Evolutionary conservation across 2,888 invertebrate species (phyloP), one percentile per base, ranked within the genome.

Genomic region (Tupiocoris notatus): DNA sequence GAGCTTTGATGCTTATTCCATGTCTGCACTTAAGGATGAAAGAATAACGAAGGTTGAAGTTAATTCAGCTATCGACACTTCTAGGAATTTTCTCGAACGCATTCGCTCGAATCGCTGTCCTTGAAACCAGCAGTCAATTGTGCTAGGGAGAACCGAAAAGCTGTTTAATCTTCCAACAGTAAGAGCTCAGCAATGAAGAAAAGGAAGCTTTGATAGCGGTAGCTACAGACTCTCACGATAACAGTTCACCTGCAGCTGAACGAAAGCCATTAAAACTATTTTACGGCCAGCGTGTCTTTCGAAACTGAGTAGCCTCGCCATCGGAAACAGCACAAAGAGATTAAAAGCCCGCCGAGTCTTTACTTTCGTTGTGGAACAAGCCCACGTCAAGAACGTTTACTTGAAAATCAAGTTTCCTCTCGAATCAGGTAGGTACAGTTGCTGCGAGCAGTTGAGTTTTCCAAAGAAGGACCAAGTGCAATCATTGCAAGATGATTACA

Each of bases 261-360:
- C 59, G 20, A 18, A 59, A 59, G 6, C 59, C 59, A 59, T 59
- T 59, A 59, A 59, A 59, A 59, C 59, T 59, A 59, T 59, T 59
- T 59, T 59, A 59, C 59, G n/a, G 59, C 59, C 59, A 7, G 39
- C 39, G 39, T 39, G 39, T 39, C 39, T 39, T 39, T 39, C 12
- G 39, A 39, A 39, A 39, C 3, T 12, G 12, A 39, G 39, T 39
- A 39, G 39, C 12, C 39, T 39, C 39, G 39, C 6, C 12, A 39
- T 39, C 39, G 39, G 39, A 39, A 39, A 39, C 39, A 39, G 39
- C 39, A 39, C 39, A 39, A 39, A 39, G 39, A 12, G 12, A 39
- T 39, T 39, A 39, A 39, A 39, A 3, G 39, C 39, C 39, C 6
- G 39, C 39, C 39, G 39, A 12, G 6, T 39, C 39, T 39, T 39